phyloP scores from a whole-genome alignment of 1,140 invertebrate species.

The Tyrophagus putrescentiae region DNA sequence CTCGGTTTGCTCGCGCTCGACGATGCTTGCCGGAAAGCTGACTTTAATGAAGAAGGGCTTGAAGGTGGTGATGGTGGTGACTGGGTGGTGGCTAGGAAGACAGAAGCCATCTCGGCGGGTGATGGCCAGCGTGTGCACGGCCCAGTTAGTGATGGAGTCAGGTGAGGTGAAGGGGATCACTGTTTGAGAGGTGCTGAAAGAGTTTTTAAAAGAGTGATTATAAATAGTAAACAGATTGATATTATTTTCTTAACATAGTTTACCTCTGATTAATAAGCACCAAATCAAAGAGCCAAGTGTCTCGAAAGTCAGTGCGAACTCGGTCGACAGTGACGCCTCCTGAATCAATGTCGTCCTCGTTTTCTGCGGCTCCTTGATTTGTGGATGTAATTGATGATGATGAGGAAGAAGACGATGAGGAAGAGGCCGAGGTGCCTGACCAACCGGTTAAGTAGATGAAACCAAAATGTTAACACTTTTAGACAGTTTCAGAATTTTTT shows the following conservation, averaged over 20 bases:
- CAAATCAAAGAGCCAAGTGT: conserved; percentile 33
- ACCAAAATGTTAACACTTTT: too few relatives aligned
- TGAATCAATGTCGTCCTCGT: too few relatives aligned
- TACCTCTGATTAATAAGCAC: conserved; percentile 21
- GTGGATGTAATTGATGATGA: too few relatives aligned
- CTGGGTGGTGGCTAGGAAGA: conserved; percentile 27
- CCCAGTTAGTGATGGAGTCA: conserved; percentile 35
- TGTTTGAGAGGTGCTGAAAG: not conserved
- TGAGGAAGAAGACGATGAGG: too few relatives aligned
- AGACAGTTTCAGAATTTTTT: too few relatives aligned
- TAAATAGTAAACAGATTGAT: not conserved
- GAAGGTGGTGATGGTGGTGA: conserved; percentile 29
- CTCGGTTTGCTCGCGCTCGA: conserved; percentile 35
- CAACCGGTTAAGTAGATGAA: too few relatives aligned
- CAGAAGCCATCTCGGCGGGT: conserved; percentile 31
- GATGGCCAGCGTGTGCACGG: conserved; percentile 31
- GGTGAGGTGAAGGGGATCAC: not conserved
- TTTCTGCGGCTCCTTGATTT: too few relatives aligned
- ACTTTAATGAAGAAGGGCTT: conserved; percentile 34
- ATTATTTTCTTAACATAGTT: not conserved
- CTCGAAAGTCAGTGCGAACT: conserved; percentile 33
- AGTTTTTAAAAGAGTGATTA: conserved; percentile 3
- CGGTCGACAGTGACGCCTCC: too few relatives aligned
- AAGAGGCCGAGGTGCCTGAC: too few relatives aligned
- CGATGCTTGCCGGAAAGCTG: conserved; percentile 33